A percentile compares a stretch with the other conserved stretches of the same genome.
Conservation (phyloP, 1,140 invertebrate genomes). For the Euwallacea similis region DNA sequence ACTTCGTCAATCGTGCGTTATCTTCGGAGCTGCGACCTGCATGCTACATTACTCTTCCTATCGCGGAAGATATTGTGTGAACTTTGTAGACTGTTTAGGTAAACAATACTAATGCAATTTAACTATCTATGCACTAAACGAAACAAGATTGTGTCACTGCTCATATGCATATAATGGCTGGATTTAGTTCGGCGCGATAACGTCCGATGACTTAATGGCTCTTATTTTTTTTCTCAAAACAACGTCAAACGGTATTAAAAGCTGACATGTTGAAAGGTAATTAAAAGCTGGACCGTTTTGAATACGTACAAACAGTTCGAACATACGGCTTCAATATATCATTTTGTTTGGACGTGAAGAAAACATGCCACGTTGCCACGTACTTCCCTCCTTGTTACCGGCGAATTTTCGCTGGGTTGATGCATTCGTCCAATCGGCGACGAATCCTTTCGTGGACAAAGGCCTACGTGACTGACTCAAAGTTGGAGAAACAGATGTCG, state of each 20-base stretch:
- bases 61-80: background rate
- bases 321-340: conserved; percentile 30
- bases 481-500: background rate
- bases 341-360: conserved; percentile 26
- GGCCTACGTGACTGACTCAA: background rate
- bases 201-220: background rate
- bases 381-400: background rate
- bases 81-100: background rate
- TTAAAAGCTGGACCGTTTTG: conserved; percentile 26
- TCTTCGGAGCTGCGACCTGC: background rate
- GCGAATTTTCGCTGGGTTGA: background rate
- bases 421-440: background rate
- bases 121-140: background rate
- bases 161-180: background rate
- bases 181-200: background rate
- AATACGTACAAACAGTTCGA: conserved; percentile 27
- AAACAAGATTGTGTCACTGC: background rate
- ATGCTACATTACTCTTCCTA: conserved; percentile 1
- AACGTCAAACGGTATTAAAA: conserved; percentile 14
- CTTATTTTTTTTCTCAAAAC: background rate
- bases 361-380: conserved; percentile 8
- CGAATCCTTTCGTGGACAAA: background rate
- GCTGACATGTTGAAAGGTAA: conserved; percentile 24
- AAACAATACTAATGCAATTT: background rate
- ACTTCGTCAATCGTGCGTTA: background rate